These are phyloP conservation scores for Halocaridina rubra DNA, from an alignment of 2,888 invertebrate species.

Conservation along the genomic window DNA sequence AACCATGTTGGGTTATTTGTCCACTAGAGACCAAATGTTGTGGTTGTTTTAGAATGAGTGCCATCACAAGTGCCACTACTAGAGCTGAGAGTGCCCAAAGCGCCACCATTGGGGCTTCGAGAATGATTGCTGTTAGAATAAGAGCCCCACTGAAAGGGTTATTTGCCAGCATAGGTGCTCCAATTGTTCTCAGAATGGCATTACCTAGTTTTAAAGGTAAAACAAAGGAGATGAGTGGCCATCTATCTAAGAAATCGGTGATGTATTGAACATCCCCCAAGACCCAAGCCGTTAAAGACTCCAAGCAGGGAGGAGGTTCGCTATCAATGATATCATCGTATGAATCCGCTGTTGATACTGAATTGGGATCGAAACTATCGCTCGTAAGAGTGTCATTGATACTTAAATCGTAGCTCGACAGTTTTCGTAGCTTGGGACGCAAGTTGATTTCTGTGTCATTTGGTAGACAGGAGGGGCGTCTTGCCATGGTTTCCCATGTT, in stretches of 20 bases:
- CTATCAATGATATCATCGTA: slow-evolving; percentile 23
- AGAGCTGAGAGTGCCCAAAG: slow-evolving; percentile 27
- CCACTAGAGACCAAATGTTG: slow-evolving; percentile 47
- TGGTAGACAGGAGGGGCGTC: slow-evolving; percentile 40
- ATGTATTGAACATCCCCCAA: slow-evolving; percentile 47
- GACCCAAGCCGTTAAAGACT: slow-evolving; percentile 18
- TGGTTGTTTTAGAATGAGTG: slow-evolving; percentile 19
- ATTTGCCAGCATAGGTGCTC: slow-evolving; percentile 47
- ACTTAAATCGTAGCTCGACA: slow-evolving; percentile 36
- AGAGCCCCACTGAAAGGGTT: slow-evolving; percentile 40
- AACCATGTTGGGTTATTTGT: slow-evolving; percentile 41
- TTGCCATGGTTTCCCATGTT: not conserved
- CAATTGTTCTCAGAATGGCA: slow-evolving; percentile 35
- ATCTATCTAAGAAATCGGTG: slow-evolving; percentile 42
- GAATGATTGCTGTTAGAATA: slow-evolving; percentile 11
- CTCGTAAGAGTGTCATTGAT: slow-evolving; percentile 19
- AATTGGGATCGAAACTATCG: not conserved
- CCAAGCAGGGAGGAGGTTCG: slow-evolving; percentile 36
- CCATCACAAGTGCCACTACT: not conserved
- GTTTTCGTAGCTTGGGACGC: slow-evolving; percentile 20
- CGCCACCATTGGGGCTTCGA: slow-evolving; percentile 15
- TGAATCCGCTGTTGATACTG: not conserved
- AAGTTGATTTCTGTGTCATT: slow-evolving; percentile 37
- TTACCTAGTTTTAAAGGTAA: slow-evolving; percentile 42
- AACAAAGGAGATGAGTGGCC: slow-evolving; percentile 30